These are phyloP conservation scores for Hipposideros armiger DNA, from an alignment of 2,113 vertebrate species.

Conservation along the genomic window DNA sequence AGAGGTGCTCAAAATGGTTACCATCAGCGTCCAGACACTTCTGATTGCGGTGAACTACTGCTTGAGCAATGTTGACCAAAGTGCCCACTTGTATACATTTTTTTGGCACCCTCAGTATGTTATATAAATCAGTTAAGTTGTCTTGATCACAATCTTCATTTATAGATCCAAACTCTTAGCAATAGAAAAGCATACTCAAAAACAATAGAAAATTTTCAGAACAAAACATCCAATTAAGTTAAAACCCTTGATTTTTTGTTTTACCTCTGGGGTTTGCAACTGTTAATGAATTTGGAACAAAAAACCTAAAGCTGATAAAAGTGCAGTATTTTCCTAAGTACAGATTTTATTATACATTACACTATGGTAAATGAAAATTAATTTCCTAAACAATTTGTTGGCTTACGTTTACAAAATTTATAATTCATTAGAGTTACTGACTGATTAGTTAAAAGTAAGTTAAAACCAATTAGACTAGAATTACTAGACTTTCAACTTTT, in stretches of 20 bases:
- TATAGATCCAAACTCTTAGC: not conserved
- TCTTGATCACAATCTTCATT: not conserved
- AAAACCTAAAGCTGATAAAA: not conserved
- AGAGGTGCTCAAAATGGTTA: too few species aligned
- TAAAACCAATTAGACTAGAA: not conserved
- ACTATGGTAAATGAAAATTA: not conserved
- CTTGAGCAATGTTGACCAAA: too few species aligned
- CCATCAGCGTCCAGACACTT: too few species aligned
- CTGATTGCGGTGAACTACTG: too few species aligned
- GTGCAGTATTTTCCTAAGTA: not conserved
- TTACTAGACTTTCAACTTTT: slow-evolving; percentile 5
- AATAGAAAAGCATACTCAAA: not conserved
- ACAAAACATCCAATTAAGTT: not conserved
- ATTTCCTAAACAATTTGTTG: not conserved
- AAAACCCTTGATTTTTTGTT: not conserved
- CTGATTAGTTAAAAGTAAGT: slow-evolving; percentile 9
- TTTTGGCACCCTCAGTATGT: not conserved
- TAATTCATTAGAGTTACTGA: not conserved
- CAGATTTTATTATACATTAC: not conserved
- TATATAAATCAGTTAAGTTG: not conserved
- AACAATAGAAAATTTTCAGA: not conserved
- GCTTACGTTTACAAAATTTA: not conserved
- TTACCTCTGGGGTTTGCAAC: not conserved
- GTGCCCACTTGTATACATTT: too few species aligned
- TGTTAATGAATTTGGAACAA: not conserved